Percentiles rank a stretch among this genome's conserved stretches.
Conservation (phyloP, 2,113 vertebrate genomes). For the Pycnonotus jocosus region DNA sequence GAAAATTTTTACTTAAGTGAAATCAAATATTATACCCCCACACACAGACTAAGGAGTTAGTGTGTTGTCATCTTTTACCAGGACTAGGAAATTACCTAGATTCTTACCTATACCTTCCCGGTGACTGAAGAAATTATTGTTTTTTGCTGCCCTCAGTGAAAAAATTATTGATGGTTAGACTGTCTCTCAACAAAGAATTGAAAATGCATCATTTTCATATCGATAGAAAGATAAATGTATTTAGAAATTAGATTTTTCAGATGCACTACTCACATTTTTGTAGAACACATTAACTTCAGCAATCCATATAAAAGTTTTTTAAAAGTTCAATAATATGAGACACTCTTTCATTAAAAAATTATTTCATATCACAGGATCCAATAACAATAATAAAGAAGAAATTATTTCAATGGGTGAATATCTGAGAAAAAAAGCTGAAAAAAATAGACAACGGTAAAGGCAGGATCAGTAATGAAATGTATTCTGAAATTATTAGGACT, state of each 20-base stretch:
- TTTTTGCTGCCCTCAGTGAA: neutral
- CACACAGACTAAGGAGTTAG: neutral
- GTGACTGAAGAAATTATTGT: neutral
- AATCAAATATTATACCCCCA: neutral
- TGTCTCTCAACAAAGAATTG: neutral
- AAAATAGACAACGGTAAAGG: neutral
- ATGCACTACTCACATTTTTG: neutral
- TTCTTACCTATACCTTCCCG: neutral
- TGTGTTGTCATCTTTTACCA: neutral
- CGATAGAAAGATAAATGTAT: neutral
- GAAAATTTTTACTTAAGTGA: neutral
- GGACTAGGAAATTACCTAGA: neutral
- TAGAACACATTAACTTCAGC: neutral
- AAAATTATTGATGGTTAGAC: neutral
- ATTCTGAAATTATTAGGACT: neutral
- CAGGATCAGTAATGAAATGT: neutral
- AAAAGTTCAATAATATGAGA: neutral
- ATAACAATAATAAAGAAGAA: neutral
- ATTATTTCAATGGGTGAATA: neutral
- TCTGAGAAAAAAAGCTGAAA: neutral
- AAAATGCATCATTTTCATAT: neutral
- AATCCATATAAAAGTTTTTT: neutral
- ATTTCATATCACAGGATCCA: neutral
- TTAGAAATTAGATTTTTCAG: neutral
- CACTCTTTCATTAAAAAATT: neutral